phyloP scores from a whole-genome alignment of 2,797 vertebrate genomes.

The Spheniscus humboldti region DNA sequence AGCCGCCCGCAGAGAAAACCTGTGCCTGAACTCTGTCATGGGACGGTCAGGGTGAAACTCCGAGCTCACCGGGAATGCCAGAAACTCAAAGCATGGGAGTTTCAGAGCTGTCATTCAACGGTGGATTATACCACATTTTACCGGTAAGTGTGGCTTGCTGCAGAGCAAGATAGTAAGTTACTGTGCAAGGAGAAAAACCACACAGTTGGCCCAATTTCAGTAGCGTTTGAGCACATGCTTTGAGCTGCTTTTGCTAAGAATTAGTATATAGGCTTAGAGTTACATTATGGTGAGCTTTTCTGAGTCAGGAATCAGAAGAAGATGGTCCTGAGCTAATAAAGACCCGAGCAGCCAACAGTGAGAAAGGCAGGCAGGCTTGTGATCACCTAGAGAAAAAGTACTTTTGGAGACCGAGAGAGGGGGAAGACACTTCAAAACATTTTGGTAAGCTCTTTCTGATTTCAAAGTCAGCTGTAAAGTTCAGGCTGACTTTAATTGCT shows the following conservation, averaged over 20 bases:
- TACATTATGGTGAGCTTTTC: not conserved
- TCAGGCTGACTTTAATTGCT: not conserved
- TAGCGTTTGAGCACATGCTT: not conserved
- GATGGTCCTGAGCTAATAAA: not conserved
- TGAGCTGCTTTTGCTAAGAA: not conserved
- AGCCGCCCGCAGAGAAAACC: conserved; percentile 80
- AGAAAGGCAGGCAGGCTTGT: not conserved
- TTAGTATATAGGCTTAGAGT: not conserved
- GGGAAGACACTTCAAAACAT: not conserved
- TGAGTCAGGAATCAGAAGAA: not conserved
- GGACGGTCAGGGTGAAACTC: conserved; percentile 89
- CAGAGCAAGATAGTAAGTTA: not conserved
- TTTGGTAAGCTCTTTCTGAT: not conserved
- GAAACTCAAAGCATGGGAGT: conserved; percentile 94
- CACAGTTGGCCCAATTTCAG: not conserved
- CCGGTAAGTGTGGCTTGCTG: conserved; percentile 73
- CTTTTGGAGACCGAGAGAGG: not conserved
- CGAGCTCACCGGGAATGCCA: conserved; percentile 94
- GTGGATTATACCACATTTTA: conserved; percentile 92
- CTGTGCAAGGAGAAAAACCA: not conserved
- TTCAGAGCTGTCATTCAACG: conserved; percentile 90
- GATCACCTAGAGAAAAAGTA: not conserved
- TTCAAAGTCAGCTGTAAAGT: not conserved
- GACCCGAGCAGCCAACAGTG: not conserved
- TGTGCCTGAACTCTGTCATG: conserved; percentile 85